These are phyloP conservation scores for Perizoma flavofasciatum DNA, from an alignment of 2,888 invertebrate genomes.

Conservation along the genomic window DNA sequence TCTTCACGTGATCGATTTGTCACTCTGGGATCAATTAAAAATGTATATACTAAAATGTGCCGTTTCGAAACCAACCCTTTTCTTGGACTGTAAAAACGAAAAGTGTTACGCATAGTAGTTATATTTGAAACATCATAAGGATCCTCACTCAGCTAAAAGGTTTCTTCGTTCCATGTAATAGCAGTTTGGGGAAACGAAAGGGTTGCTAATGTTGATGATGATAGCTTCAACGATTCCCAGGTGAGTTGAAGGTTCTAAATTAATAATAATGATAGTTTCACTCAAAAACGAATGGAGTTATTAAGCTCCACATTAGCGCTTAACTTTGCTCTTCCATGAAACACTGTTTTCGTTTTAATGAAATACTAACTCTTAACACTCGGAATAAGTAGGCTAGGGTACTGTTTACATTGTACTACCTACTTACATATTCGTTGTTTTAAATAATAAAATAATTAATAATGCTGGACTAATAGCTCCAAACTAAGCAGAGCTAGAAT, in stretches of 20 bases:
- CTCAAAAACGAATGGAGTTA: constrained; percentile 28
- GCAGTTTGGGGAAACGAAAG: constrained; percentile 24
- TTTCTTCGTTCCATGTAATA: constrained; percentile 14
- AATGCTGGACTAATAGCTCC: too few relatives aligned
- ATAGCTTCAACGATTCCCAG: constrained; percentile 32
- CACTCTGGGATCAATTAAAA: too few relatives aligned
- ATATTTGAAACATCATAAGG: neutral
- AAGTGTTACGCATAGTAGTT: too few relatives aligned
- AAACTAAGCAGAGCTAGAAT: too few relatives aligned
- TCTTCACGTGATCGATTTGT: too few relatives aligned
- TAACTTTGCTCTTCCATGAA: constrained; percentile 13
- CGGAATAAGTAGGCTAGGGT: neutral
- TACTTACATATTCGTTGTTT: too few relatives aligned
- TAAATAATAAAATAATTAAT: too few relatives aligned
- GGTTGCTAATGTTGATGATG: constrained; percentile 32
- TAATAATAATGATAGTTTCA: constrained; percentile 36
- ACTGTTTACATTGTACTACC: too few relatives aligned
- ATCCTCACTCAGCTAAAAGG: neutral
- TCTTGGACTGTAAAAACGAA: too few relatives aligned
- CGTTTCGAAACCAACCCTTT: too few relatives aligned
- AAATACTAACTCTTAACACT: constrained; percentile 1
- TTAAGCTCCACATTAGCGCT: constrained; percentile 18
- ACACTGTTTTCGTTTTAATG: constrained; percentile 10
- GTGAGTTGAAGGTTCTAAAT: constrained; percentile 32
- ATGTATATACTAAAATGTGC: too few relatives aligned